Base-by-base conservation (phyloP, 2,888 invertebrate species). In the Pseudeuparius sepicola region DNA sequence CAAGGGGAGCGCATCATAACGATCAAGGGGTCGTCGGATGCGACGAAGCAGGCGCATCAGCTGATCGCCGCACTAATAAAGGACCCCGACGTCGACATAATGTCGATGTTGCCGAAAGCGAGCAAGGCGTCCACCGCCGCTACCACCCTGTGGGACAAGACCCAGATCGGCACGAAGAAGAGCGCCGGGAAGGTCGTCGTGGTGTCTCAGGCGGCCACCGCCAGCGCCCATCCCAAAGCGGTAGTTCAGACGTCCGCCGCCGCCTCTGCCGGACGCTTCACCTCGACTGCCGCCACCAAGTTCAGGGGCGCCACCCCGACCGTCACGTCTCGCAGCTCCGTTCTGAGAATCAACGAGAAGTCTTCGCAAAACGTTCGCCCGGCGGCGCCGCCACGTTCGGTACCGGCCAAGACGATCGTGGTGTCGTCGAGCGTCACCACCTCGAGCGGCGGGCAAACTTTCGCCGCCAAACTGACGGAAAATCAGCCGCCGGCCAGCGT, bases 1-100 rank as follows among this genome's bases (percentile, higher is more conserved):
- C 90, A 89, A 65, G 87, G 86, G 36, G 93, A 94, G 61, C 71
- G 97, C 48, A 85, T 85, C 54, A 92, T 98, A 46, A 93, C 92
- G 24, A 93, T 98, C 55, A 92, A 90, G 66, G 94, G 94, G 29
- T 81, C 89, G 1, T 73, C 82, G 12, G 94, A 96, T 52, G 87
- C 90, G 4, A 92, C 86, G 1, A 85, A 88, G 58, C 89, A 92
- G 57, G 96, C 97, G 32, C 84, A 90, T 56, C 74, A 75, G 49
- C 71, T 97, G 53, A 96, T 98, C 49, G 78, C 85, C 25, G 79
- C 89, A 6, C 73, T 98, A 53, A 88, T 96, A 54, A 87, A 89
- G 61, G 96, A 97, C 67, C 90, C 93, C 4, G 96, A 97, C 50
- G 85, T 86, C 2, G 92, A 92, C 60, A 83, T 92, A 49, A 65